A percentile compares a stretch with the other conserved stretches of the same genome.
These are phyloP conservation scores for Peromyscus aztecus DNA, from an alignment of 2,797 vertebrate genomes.

Conservation along the genomic window DNA sequence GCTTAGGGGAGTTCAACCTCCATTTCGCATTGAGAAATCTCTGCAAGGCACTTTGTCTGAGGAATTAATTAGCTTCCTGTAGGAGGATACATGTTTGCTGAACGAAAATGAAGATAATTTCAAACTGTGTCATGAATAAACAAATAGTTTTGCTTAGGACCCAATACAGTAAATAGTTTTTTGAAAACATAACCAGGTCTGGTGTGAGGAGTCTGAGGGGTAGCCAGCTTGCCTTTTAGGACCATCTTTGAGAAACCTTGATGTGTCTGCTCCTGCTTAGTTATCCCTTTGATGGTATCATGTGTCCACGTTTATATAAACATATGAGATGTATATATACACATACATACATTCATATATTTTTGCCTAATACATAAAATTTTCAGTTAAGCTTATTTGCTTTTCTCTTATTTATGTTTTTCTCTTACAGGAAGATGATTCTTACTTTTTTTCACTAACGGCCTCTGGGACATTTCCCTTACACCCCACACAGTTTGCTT, in stretches of 20 bases:
- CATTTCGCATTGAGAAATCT: neutral
- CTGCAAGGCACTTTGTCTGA: neutral
- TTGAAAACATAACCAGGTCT: neutral
- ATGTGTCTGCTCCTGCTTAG: neutral
- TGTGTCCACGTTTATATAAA: neutral
- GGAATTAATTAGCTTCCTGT: neutral
- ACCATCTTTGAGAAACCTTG: neutral
- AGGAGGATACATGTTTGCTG: neutral
- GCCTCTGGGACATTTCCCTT: neutral
- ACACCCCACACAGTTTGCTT: too few species aligned
- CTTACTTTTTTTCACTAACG: neutral
- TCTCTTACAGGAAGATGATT: neutral
- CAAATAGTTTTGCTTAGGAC: neutral
- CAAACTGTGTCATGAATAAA: constrained; percentile 19
- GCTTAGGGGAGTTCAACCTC: neutral
- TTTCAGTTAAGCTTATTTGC: neutral
- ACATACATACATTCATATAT: neutral
- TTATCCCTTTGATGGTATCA: neutral
- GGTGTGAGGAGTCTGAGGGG: neutral
- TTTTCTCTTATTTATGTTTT: neutral
- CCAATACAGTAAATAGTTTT: neutral
- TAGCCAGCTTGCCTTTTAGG: too few species aligned
- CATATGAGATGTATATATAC: neutral
- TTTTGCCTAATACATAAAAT: neutral
- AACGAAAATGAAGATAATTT: constrained; percentile 11